phyloP scores from a whole-genome alignment of 2,113 vertebrate species.

The Leptocoma aspasia region DNA sequence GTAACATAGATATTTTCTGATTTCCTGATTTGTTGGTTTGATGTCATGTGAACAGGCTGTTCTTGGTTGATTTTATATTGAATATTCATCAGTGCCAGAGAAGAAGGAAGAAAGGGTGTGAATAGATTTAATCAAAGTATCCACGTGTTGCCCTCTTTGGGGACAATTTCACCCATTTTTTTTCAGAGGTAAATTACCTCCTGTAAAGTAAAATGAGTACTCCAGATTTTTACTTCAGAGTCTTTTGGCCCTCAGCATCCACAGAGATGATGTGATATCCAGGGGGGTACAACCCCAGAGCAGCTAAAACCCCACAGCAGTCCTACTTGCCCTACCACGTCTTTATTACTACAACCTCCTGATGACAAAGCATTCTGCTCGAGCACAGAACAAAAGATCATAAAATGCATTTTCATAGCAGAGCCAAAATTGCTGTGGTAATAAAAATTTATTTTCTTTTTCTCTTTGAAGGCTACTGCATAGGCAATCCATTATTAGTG shows the following conservation, averaged over 20 bases:
- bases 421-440: neutral
- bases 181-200: neutral
- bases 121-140: neutral
- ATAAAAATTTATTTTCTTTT: constrained; percentile 23
- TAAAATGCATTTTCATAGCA: neutral
- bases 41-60: neutral
- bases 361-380: neutral
- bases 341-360: neutral
- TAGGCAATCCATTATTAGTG: constrained; percentile 19
- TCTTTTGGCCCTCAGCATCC: neutral
- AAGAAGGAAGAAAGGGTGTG: neutral
- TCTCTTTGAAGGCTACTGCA: neutral
- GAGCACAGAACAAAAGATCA: accelerated
- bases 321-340: neutral
- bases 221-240: neutral
- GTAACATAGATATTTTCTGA: neutral
- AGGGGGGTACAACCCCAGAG: neutral
- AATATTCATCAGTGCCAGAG: neutral
- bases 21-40: neutral
- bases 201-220: neutral
- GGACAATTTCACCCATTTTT: neutral
- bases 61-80: neutral
- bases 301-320: neutral
- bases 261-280: neutral
- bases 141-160: neutral